phyloP scores from a whole-genome alignment of 2,888 invertebrate genomes.

The Stenchaetothrips biformis region DNA sequence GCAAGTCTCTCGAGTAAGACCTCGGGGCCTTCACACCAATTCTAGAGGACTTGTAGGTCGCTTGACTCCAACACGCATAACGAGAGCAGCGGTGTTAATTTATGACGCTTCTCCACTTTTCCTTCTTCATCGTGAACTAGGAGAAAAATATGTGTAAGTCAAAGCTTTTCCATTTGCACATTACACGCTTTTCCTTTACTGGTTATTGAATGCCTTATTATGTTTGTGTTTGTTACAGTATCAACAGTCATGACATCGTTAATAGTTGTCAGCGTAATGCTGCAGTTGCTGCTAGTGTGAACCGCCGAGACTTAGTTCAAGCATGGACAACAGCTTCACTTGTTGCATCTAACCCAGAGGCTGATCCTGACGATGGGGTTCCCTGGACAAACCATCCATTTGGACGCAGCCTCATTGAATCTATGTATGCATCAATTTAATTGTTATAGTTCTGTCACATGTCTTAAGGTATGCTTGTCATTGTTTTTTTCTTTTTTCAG shows the following conservation, averaged over 20 bases:
- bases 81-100: slow-evolving; percentile 58
- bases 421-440: slow-evolving; percentile 57
- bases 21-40: slow-evolving; percentile 31
- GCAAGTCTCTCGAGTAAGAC: slow-evolving; percentile 30
- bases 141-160: slow-evolving; percentile 72
- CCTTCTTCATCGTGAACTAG: slow-evolving; percentile 72
- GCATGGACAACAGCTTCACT: slow-evolving; percentile 82
- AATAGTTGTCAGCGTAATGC: slow-evolving; percentile 80
- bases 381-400: slow-evolving; percentile 82
- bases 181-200: slow-evolving; percentile 27
- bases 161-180: slow-evolving; percentile 26
- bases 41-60: slow-evolving; percentile 30
- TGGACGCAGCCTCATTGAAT: slow-evolving; percentile 76
- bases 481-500: slow-evolving; percentile 47
- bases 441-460: background rate
- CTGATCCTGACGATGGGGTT: slow-evolving; percentile 60
- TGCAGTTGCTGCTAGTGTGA: slow-evolving; percentile 63
- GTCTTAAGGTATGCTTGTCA: background rate
- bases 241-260: slow-evolving; percentile 46
- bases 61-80: slow-evolving; percentile 42
- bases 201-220: slow-evolving; percentile 9
- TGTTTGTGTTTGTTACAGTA: slow-evolving; percentile 45
- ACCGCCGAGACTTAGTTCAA: slow-evolving; percentile 76
- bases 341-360: slow-evolving; percentile 49
- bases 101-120: slow-evolving; percentile 72